Conservation (phyloP, 2,797 vertebrate species). For the Salmo trutta region DNA sequence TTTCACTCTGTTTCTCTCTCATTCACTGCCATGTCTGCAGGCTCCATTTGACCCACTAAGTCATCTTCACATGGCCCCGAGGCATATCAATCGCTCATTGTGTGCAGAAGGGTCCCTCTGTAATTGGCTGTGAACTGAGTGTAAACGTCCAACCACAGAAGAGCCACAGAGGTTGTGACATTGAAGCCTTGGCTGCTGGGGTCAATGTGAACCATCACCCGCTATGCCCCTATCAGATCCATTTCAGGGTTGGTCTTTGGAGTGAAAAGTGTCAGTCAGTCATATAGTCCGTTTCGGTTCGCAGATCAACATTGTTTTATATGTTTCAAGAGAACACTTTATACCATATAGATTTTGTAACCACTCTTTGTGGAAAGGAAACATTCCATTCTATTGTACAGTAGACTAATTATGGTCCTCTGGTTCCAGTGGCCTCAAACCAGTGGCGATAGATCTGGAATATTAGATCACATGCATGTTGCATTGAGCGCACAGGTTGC, state of each 20-base stretch:
- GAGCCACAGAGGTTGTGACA: slow-evolving; percentile 7
- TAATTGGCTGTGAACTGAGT: slow-evolving; percentile 37
- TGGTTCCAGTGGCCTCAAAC: slow-evolving; percentile 24
- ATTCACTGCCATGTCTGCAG: slow-evolving; percentile 65
- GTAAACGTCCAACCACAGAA: slow-evolving; percentile 26
- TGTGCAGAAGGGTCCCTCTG: slow-evolving; percentile 49
- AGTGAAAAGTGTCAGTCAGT: background rate
- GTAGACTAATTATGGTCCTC: background rate
- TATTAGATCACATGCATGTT: slow-evolving; percentile 61
- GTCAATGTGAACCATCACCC: background rate
- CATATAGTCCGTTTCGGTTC: background rate
- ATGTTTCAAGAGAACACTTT: background rate
- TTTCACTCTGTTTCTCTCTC: slow-evolving; percentile 23
- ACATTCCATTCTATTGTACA: background rate
- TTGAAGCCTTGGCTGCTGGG: background rate
- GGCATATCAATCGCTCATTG: slow-evolving; percentile 62
- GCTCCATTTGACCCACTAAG: slow-evolving; percentile 81
- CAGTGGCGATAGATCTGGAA: slow-evolving; percentile 24
- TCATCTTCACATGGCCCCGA: slow-evolving; percentile 64
- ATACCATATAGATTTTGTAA: background rate
- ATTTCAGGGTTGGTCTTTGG: background rate
- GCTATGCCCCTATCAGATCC: background rate
- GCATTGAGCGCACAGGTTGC: slow-evolving; percentile 56
- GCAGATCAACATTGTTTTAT: background rate
- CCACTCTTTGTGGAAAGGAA: background rate